Evolutionary conservation across 2,797 vertebrate species (phyloP).

Genomic region (Cossypha caffra): DNA sequence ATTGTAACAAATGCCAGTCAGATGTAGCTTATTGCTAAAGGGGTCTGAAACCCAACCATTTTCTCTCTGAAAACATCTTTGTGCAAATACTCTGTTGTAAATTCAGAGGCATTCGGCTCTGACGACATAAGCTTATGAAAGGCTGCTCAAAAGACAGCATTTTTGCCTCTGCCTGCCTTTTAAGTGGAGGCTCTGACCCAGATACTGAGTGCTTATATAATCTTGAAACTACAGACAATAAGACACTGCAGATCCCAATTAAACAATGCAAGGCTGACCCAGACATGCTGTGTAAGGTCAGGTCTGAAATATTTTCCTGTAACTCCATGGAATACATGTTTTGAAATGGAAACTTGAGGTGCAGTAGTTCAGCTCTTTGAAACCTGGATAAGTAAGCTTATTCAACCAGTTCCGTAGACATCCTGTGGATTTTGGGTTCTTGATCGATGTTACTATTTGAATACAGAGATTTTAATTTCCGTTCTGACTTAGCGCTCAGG

Average conservation of each 20-base stretch:
- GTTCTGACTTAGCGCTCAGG: neutral
- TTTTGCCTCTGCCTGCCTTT: slow-evolving; percentile 20
- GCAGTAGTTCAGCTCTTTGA: slow-evolving; percentile 29
- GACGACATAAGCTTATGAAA: slow-evolving; percentile 13
- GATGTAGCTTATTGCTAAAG: neutral
- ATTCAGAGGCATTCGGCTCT: neutral
- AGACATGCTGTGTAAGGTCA: slow-evolving; percentile 18
- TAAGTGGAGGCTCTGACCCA: slow-evolving; percentile 36
- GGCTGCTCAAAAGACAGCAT: neutral
- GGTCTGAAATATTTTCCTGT: neutral
- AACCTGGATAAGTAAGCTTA: neutral
- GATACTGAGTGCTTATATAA: slow-evolving; percentile 8
- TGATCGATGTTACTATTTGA: neutral
- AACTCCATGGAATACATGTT: neutral
- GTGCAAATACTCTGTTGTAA: neutral
- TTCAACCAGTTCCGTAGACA: neutral
- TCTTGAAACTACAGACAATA: neutral
- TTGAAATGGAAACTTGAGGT: slow-evolving; percentile 38
- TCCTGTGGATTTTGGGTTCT: neutral
- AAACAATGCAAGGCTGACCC: neutral
- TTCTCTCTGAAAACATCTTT: neutral
- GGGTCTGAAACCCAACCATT: neutral
- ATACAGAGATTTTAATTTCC: neutral
- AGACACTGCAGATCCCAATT: neutral
- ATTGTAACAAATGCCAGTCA: neutral